Percentiles rank a stretch among this genome's conserved stretches.
phyloP scores from a whole-genome alignment of 1,140 invertebrate genomes.

The Cotesia glomerata region DNA sequence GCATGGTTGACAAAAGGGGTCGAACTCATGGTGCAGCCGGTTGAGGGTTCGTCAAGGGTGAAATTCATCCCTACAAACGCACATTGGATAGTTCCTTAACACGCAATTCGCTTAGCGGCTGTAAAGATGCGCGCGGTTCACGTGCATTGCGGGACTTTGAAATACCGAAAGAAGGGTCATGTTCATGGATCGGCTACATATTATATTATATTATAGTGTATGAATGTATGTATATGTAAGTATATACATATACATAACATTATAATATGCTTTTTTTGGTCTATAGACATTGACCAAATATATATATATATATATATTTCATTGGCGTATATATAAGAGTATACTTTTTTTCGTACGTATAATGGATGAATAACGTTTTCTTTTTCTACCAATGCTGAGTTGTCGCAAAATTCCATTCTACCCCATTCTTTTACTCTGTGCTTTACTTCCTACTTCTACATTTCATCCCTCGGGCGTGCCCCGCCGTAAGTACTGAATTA shows the following conservation, averaged over 20 bases:
- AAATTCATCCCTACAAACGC: conserved; percentile 7
- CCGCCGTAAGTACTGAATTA: background rate
- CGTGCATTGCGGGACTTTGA: conserved; percentile 11
- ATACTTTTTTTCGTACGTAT: background rate
- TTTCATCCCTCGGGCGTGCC: background rate
- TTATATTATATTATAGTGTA: background rate
- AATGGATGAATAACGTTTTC: background rate
- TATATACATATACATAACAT: background rate
- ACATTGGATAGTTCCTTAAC: background rate
- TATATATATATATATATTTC: conserved; percentile 9
- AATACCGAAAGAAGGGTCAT: background rate
- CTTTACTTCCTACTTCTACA: background rate
- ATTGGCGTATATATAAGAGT: conserved; percentile 9
- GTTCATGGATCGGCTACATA: background rate
- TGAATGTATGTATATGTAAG: too few species aligned
- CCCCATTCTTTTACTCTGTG: background rate
- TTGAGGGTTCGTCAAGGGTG: conserved; percentile 9
- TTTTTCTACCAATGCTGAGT: conserved; percentile 26
- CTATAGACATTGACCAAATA: background rate
- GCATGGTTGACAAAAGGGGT: background rate
- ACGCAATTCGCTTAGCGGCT: conserved; percentile 21
- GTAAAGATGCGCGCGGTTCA: conserved; percentile 14
- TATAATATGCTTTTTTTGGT: background rate
- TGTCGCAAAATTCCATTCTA: conserved; percentile 23
- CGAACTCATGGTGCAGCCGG: conserved; percentile 13